Percentiles rank a stretch among this genome's conserved stretches.
phyloP scores from a whole-genome alignment of 37 sponge, comb jelly and placozoan species.

The Agelas oroides region DNA sequence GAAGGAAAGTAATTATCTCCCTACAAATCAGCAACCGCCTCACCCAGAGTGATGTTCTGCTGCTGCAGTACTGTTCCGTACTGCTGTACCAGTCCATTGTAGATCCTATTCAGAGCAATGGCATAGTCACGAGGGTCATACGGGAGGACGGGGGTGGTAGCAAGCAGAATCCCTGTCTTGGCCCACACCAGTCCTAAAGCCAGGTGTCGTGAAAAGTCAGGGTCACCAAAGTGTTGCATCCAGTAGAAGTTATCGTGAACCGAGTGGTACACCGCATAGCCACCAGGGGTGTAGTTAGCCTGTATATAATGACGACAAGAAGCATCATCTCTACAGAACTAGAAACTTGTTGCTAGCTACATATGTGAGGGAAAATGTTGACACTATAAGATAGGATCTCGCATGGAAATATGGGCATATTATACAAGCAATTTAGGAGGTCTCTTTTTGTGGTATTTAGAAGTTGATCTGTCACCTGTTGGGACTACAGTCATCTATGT shows the following conservation, averaged over 20 bases:
- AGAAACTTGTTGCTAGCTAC: too few relatives aligned
- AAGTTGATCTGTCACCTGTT: too few relatives aligned
- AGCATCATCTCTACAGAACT: too few relatives aligned
- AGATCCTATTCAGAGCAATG: conserved; percentile 20
- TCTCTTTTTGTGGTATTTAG: too few relatives aligned
- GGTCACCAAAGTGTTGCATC: conserved; percentile 56
- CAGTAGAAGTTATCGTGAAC: conserved; percentile 83
- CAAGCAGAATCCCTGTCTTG: conserved; percentile 42
- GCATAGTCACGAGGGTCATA: conserved; percentile 52
- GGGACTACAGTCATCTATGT: too few relatives aligned
- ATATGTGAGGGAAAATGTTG: too few relatives aligned
- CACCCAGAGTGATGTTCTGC: conserved; percentile 39
- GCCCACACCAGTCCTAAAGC: conserved; percentile 68
- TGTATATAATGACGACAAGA: not conserved
- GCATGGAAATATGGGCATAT: too few relatives aligned
- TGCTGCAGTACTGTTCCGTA: conserved; percentile 7
- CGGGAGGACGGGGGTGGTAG: conserved; percentile 67
- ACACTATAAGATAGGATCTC: too few relatives aligned
- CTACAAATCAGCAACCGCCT: too few relatives aligned
- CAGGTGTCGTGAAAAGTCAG: conserved; percentile 53
- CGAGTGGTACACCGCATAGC: conserved; percentile 79
- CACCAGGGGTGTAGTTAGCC: conserved; percentile 6
- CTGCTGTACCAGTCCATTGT: conserved; percentile 10
- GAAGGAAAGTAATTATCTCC: not conserved
- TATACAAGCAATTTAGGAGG: too few relatives aligned